Evolutionary conservation across 2,797 vertebrate genomes (phyloP), one percentile per base, ranked within the genome.

Genomic region (Clamator glandarius): DNA sequence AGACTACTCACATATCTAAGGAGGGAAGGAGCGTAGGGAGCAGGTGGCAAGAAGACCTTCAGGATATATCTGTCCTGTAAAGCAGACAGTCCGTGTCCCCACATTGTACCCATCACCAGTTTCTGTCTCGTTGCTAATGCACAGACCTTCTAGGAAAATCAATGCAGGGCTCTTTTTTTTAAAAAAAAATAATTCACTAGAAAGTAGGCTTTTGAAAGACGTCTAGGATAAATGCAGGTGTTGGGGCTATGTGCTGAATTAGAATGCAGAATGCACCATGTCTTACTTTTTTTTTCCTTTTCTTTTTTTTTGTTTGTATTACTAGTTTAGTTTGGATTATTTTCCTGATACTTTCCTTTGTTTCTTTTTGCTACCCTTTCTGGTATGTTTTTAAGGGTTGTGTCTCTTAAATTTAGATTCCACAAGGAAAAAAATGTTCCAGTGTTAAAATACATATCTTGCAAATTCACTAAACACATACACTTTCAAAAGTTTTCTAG

Each of bases 251-350:
- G 11, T 33, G 44, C 57, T 70, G 52, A 78, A 36, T 5, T 29
- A 23, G 50, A 82, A 35, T 17, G 12, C 14, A 39, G 17, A 79
- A 66, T 18, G 16, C 26, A 28, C 26, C 5, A 6, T 0, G 0
- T 2, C 87, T 84, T 61, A 17, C 13, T 41, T 54, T 9, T 5
- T 24, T 24, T 52, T 23, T 8, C 16, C 3, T 20, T 72, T 26
- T 1, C 21, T 8, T 8, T 12, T 25, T 66, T 12, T 25, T 66
- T 15, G 0, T 4, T 51, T 72, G 54, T 23, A 9, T 78, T 55
- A 9, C 11, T 33, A 9, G 11, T 21, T 16, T 21, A 68, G 1
- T 11, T 64, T 61, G 23, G 11, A 28, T 63, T 44, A 8, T 46
- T 58, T 12, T 15, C 4, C 15, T 51, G 11, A 20, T 33, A 1